phyloP scores from a whole-genome alignment of 2,797 vertebrate genomes.

The Pachyuromys duprasi region DNA sequence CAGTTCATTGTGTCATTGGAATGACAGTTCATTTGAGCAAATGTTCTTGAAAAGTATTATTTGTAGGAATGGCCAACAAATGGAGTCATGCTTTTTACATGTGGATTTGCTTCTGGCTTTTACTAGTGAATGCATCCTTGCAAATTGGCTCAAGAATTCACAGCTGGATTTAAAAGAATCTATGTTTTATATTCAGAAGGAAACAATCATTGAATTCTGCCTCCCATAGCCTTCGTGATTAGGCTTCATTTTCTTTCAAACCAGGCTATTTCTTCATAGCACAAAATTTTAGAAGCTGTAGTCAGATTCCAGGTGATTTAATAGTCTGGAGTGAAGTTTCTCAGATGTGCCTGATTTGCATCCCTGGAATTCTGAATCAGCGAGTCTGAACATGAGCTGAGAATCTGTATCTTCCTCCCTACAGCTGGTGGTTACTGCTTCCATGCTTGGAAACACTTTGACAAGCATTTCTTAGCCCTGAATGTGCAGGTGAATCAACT shows the following conservation, averaged over 20 bases:
- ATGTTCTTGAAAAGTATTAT: constrained; percentile 54
- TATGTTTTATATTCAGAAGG: constrained; percentile 62
- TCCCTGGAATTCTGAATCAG: constrained; percentile 2
- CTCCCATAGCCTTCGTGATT: constrained; percentile 28
- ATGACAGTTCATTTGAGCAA: constrained; percentile 71
- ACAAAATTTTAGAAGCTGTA: constrained; percentile 5
- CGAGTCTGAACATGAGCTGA: neutral
- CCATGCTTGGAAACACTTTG: neutral
- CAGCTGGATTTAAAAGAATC: constrained; percentile 63
- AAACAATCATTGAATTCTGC: constrained; percentile 41
- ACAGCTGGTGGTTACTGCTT: neutral
- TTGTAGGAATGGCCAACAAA: constrained; percentile 30
- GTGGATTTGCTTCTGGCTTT: constrained; percentile 66
- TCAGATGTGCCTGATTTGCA: constrained; percentile 18
- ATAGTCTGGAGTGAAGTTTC: constrained; percentile 4
- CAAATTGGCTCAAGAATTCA: constrained; percentile 67
- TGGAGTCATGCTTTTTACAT: constrained; percentile 52
- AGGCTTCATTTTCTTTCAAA: constrained; percentile 15
- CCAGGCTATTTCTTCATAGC: neutral
- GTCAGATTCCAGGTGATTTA: constrained; percentile 52
- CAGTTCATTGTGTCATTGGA: constrained; percentile 61
- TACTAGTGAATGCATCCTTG: constrained; percentile 37
- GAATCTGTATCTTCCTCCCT: neutral
- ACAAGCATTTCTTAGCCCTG: neutral
- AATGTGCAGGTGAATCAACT: neutral